Base-by-base conservation (phyloP, 2,888 invertebrate genomes). In the Limenitis camilla region DNA sequence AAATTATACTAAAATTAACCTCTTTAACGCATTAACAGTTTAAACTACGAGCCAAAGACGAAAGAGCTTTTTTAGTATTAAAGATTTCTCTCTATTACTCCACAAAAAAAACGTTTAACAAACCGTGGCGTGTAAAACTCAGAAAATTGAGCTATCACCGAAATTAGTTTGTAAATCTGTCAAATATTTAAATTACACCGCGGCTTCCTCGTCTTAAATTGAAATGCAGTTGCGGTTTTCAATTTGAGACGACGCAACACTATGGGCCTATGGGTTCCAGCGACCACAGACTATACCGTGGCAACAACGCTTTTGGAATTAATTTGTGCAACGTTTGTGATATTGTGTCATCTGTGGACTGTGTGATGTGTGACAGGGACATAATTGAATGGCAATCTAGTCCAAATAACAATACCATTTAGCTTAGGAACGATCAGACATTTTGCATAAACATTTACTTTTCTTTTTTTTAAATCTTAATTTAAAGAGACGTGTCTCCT, bases 121-220 rank as follows among this genome's bases (percentile, higher is more conserved):
- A 10, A 42, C 9, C 31, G 42, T 11, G n/a, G 8, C 30, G 19
- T 39, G 35, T 32, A 38, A 31, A 31, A 19, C 32, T 48, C 43
- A 28, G 11, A 32, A 51, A 55, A 53, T 48, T 56, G 33, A 53
- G 50, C 48, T 41, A 46, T 45, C 48, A 48, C 44, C 31, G 8
- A 40, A 56, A 52, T 52, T 52, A 52, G 38, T 49, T 44, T 50
- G 55, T 54, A 55, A 58, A 47, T 52, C 55, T 74, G 79, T 78
- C 82, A 80, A 82, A 81, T 76, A 78, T 81, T 78, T 78, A 79
- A 81, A 82, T 82, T 80, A 66, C 61, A 52, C 55, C 58, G 65
- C 67, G 67, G 73, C 77, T 81, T 81, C 79, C 80, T 81, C 63
- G 67, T 78, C 69, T 69, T 62, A 72, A 71, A 83, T 82, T 83